Percentiles rank a stretch among this genome's conserved stretches.
Evolutionary conservation across 2,113 vertebrate species (phyloP).

Genomic region (Chionis minor): DNA sequence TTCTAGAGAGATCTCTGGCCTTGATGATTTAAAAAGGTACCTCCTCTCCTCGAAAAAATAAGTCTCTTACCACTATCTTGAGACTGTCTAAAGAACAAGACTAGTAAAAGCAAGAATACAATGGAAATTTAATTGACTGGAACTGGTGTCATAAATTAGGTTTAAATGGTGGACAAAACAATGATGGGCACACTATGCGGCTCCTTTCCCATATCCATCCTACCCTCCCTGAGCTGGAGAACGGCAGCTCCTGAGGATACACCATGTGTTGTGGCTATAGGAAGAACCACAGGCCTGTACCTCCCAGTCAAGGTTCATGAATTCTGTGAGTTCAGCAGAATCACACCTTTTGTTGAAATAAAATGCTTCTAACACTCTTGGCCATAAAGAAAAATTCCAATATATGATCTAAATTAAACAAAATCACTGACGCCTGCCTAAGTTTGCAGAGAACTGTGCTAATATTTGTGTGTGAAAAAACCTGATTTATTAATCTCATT

Average conservation of each 20-base stretch:
- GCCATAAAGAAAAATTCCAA: neutral
- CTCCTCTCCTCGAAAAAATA: neutral
- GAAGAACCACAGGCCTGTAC: neutral
- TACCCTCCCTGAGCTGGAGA: neutral
- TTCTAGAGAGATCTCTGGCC: neutral
- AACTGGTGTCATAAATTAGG: neutral
- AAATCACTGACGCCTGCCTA: neutral
- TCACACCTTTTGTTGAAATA: neutral
- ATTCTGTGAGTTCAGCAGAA: neutral
- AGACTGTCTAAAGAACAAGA: neutral
- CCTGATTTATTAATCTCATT: neutral
- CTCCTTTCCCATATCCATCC: neutral
- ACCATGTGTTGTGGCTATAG: rapidly evolving
- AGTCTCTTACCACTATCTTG: neutral
- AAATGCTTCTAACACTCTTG: neutral
- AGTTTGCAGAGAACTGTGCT: neutral
- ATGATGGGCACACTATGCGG: neutral
- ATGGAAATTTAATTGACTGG: neutral
- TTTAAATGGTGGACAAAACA: neutral
- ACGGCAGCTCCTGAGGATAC: neutral
- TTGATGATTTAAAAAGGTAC: neutral
- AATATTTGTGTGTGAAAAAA: neutral
- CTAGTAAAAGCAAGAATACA: neutral
- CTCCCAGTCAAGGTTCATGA: neutral
- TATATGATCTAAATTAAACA: neutral